Base-by-base conservation (phyloP, 2,797 vertebrate genomes). In the Philypnodon macrostomus region DNA sequence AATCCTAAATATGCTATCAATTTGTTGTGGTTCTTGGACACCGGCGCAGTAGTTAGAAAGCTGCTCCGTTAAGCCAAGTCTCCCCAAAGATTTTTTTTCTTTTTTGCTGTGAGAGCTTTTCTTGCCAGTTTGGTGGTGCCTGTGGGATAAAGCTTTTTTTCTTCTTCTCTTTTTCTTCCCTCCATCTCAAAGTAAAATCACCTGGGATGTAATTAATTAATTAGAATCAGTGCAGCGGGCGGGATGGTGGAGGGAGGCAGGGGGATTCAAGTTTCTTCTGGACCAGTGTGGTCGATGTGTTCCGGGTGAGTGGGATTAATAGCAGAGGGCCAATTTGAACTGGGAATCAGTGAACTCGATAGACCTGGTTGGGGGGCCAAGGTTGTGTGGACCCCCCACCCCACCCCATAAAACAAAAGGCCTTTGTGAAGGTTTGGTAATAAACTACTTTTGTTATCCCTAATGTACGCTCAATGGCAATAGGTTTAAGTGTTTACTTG, bases 161-260 rank as follows among this genome's bases (percentile, higher is more conserved):
- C 39, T 38, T 76, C 54, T 67, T 73, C 64, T 78, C 79, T 81
- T 86, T 85, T 79, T 49, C 63, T 65, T 73, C 59, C 52, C 57
- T 83, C 74, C 54, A 75, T 87, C 78, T 80, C 70, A 80, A 88
- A 87, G 66, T 86, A 70, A 86, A 89, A 86, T 91, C 89, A 90
- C 83, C 79, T 88, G 88, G 88, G 89, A 91, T 85, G 76, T 79
- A 80, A 90, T 91, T 90, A 88, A 91, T 91, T 89, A 87, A 91
- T 88, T 89, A 86, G 84, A 86, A 90, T 82, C 79, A 77, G 84
- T 75, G 67, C 44, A 7, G 59, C 21, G 36, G 68, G 66, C 53
- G 66, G 55, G 50, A 53, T 49, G 65, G 58, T 47, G 26, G 67
- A 73, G 61, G 60, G 12, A 23, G 19, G 19, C 1, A 15, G 59